Conservation (phyloP, 2,888 invertebrate species). For the Caenorhabditis becei region DNA sequence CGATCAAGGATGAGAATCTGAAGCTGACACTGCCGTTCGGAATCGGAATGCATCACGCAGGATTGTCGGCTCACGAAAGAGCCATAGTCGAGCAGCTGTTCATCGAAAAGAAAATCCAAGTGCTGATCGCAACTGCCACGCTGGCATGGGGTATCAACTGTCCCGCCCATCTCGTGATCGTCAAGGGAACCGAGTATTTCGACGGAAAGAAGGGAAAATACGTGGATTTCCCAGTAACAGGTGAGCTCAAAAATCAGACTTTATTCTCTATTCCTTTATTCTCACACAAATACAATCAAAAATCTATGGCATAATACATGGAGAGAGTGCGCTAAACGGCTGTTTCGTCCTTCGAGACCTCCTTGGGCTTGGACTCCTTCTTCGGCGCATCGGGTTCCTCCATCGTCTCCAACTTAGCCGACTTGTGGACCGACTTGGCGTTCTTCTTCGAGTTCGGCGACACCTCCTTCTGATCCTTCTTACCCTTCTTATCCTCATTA, state of each 20-base stretch:
- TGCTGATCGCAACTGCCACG: slow-evolving; percentile 96
- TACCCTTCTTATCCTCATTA: slow-evolving; percentile 5
- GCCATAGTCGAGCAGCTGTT: slow-evolving; percentile 87
- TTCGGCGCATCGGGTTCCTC: neutral
- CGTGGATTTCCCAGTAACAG: slow-evolving; percentile 98
- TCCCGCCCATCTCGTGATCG: slow-evolving; percentile 92
- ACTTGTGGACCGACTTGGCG: neutral
- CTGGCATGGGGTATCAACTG: slow-evolving; percentile 99
- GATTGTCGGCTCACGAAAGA: slow-evolving; percentile 93
- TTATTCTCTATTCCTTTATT: neutral
- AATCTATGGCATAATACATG: too few species aligned
- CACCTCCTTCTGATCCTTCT: neutral
- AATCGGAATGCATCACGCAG: slow-evolving; percentile 98
- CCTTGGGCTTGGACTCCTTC: slow-evolving; percentile 15
- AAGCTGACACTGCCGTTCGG: slow-evolving; percentile 96
- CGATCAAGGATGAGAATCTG: slow-evolving; percentile 89
- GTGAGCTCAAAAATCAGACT: slow-evolving; percentile 74
- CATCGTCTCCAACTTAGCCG: slow-evolving; percentile 12
- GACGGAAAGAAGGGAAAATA: slow-evolving; percentile 97
- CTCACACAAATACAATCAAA: too few species aligned
- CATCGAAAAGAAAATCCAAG: slow-evolving; percentile 84
- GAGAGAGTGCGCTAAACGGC: too few species aligned
- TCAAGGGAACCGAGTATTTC: slow-evolving; percentile 93
- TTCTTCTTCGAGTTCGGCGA: neutral
- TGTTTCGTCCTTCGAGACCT: too few species aligned